Evolutionary conservation across 2,888 invertebrate genomes (phyloP), one percentile per base, ranked within the genome.

Genomic region (Drosophila affinis): DNA sequence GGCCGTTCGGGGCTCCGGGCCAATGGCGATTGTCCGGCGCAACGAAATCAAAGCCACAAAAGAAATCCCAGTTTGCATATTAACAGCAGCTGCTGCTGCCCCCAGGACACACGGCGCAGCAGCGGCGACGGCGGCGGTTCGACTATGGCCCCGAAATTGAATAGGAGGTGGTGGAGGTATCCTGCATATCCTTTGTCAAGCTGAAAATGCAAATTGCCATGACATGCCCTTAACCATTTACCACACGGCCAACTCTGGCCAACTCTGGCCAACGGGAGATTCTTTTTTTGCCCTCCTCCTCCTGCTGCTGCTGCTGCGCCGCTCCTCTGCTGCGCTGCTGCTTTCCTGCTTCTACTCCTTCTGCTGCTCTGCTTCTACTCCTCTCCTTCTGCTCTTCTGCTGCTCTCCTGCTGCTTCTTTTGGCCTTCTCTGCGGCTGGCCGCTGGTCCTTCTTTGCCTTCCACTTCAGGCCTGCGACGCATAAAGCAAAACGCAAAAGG

Each of bases 151-250:
- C 17, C 53, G 14, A 10, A 34, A 32, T 32, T 45, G 18, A 17
- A 29, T 47, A 27, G 17, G 58, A 27, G 29, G 9, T 32, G 27
- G 27, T 57, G 29, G 9, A 24, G 27, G 27, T 57, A 60, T 77
- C 73, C 74, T 73, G 76, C 81, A 77, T 76, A 88, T 83, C 88
- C 85, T 88, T 88, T 88, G 88, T 88, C 85, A 86, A 82, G 77
- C 81, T 76, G 77, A 73, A 83, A 84, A 86, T 88, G 85, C 88
- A 86, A 86, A 86, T 86, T 86, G 88, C 84, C 84, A 72, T 86
- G 85, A 88, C 88, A 88, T 86, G 87, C 85, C 81, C 76, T 87
- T 84, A 85, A 81, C 87, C 85, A 86, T 83, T 72, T 59, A 67
- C 75, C 63, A 75, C 72, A 76, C 67, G 59, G 72, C 34, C 21